phyloP scores from a whole-genome alignment of 1,140 invertebrate genomes.

The Episyrphus balteatus region DNA sequence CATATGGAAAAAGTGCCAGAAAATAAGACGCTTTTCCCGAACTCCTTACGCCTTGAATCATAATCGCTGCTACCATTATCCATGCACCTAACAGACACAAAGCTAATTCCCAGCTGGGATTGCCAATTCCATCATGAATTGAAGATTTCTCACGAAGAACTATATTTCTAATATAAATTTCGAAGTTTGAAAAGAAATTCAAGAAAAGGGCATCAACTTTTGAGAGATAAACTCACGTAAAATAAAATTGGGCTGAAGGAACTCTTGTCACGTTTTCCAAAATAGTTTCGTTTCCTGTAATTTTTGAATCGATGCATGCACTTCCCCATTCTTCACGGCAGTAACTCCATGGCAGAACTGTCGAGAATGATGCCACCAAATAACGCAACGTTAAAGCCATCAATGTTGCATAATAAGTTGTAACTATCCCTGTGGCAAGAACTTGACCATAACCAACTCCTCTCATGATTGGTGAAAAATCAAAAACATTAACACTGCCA shows the following conservation, averaged over 20 bases:
- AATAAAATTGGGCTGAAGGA: constrained; percentile 49
- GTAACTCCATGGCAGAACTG: constrained; percentile 48
- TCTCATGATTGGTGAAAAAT: constrained; percentile 49
- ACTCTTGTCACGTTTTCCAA: constrained; percentile 11
- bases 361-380: constrained; percentile 49
- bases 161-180: constrained; percentile 44
- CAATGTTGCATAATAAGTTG: constrained; percentile 65
- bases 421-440: constrained; percentile 54
- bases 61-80: constrained; percentile 62
- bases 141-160: constrained; percentile 55
- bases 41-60: constrained; percentile 66
- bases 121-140: constrained; percentile 60
- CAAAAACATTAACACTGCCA: constrained; percentile 55
- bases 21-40: constrained; percentile 74
- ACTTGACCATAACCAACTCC: constrained; percentile 69
- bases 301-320: constrained; percentile 22
- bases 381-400: constrained; percentile 65
- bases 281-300: neutral
- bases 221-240: constrained; percentile 39
- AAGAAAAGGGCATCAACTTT: neutral
- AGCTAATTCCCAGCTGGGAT: constrained; percentile 61
- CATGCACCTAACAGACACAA: constrained; percentile 67
- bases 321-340: constrained; percentile 48
- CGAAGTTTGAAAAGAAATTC: constrained; percentile 7
- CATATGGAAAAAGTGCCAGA: constrained; percentile 74